phyloP scores from a whole-genome alignment of 1,140 invertebrate species.

The Drusus annulatus region DNA sequence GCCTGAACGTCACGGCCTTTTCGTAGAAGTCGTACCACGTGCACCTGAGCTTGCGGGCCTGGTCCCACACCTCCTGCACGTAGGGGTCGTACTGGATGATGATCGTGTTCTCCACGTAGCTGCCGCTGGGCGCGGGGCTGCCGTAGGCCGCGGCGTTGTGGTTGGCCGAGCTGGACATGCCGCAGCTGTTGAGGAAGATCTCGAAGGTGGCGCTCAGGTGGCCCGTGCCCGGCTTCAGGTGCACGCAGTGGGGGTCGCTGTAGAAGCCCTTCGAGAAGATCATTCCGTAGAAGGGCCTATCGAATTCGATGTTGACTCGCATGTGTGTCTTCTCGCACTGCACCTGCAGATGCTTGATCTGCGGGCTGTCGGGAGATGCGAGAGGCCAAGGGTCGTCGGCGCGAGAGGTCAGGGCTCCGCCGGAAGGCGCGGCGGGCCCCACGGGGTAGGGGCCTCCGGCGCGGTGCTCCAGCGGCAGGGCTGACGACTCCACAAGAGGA shows the following conservation, averaged over 20 bases:
- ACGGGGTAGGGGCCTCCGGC: constrained; percentile 74
- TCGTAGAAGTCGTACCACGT: constrained; percentile 97
- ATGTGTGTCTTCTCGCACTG: constrained; percentile 97
- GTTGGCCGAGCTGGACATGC: constrained; percentile 90
- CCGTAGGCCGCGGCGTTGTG: constrained; percentile 85
- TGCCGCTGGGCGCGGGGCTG: constrained; percentile 89
- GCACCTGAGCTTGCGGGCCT: constrained; percentile 86
- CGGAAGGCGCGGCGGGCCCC: constrained; percentile 62
- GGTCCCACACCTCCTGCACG: constrained; percentile 93
- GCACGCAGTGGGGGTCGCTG: constrained; percentile 92
- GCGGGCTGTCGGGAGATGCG: constrained; percentile 87
- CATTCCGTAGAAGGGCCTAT: constrained; percentile 95
- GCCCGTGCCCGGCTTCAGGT: constrained; percentile 90
- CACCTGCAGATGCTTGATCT: constrained; percentile 93
- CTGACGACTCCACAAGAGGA: constrained; percentile 82
- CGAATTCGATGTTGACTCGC: constrained; percentile 95
- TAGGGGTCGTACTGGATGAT: constrained; percentile 96
- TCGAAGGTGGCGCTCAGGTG: constrained; percentile 92
- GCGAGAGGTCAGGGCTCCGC: constrained; percentile 61
- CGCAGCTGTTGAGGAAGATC: constrained; percentile 92
- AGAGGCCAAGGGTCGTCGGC: constrained; percentile 88
- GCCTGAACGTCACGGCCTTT: constrained; percentile 93
- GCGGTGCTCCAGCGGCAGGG: constrained; percentile 84
- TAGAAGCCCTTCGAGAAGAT: constrained; percentile 96
- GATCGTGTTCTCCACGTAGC: constrained; percentile 95